A percentile compares a stretch with the other conserved stretches of the same genome.
Conservation (phyloP, 2,888 invertebrate genomes). For the Polia nebulosa region DNA sequence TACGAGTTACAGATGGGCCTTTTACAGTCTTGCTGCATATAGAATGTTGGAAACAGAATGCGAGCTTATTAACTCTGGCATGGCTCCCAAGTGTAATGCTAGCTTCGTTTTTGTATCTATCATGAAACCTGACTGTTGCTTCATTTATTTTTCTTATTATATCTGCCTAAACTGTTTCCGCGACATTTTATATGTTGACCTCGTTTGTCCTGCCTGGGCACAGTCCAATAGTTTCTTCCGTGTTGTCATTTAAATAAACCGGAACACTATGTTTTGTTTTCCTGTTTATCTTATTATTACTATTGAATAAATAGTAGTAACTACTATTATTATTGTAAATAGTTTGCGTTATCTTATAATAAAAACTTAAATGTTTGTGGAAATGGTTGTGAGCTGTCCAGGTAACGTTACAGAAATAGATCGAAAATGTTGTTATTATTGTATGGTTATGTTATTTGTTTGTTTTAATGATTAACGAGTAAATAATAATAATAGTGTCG, state of each 20-base stretch:
- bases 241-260: constrained; percentile 44
- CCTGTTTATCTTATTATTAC: constrained; percentile 32
- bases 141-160: neutral
- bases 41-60: constrained; percentile 1
- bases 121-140: neutral
- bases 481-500: neutral
- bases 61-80: neutral
- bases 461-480: neutral
- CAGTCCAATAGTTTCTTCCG: constrained; percentile 53
- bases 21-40: constrained; percentile 1
- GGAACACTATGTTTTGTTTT: constrained; percentile 54
- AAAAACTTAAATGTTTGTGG: neutral
- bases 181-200: constrained; percentile 29
- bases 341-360: constrained; percentile 9
- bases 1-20: neutral
- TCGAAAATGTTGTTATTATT: constrained; percentile 14
- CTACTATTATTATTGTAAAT: constrained; percentile 3
- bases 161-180: constrained; percentile 31
- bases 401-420: neutral
- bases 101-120: neutral
- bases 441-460: neutral
- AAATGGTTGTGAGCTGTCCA: constrained; percentile 1
- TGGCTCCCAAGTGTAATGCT: neutral
- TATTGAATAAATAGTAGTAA: neutral
- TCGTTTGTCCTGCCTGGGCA: constrained; percentile 37